A percentile compares a stretch with the other conserved stretches of the same genome.
phyloP scores from a whole-genome alignment of 2,113 vertebrate species.

The Ahaetulla prasina region DNA sequence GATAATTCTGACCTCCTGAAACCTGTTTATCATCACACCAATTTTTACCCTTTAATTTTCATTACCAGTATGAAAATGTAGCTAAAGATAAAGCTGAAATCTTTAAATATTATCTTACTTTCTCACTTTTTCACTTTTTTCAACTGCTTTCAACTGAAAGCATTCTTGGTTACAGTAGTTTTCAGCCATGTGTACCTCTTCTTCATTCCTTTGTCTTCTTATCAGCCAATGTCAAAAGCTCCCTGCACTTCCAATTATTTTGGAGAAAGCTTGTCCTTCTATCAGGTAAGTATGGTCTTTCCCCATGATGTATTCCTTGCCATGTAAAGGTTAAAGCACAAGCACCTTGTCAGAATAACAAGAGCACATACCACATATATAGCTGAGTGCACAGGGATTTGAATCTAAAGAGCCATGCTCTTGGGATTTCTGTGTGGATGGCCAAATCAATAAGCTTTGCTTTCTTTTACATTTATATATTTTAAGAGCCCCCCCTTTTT shows the following conservation, averaged over 20 bases:
- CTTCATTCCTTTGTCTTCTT: neutral
- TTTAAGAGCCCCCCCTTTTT: neutral
- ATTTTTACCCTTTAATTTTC: neutral
- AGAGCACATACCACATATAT: neutral
- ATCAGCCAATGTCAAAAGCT: neutral
- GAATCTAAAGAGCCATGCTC: neutral
- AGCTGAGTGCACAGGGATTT: neutral
- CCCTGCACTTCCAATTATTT: neutral
- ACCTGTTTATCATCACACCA: neutral
- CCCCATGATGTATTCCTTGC: neutral
- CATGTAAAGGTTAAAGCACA: neutral
- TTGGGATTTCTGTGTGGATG: neutral
- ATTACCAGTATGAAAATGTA: neutral
- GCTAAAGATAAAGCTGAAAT: neutral
- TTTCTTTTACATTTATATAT: neutral
- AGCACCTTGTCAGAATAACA: neutral
- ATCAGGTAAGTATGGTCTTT: neutral
- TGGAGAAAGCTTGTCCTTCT: neutral
- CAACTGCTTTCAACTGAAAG: neutral
- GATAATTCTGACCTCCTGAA: neutral
- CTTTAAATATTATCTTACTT: neutral
- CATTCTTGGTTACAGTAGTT: neutral
- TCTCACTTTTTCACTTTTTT: neutral
- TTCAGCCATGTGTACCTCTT: neutral
- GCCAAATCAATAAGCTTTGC: neutral